These are phyloP conservation scores for Nothura maculosa DNA, from an alignment of 2,797 vertebrate genomes.

Conservation along the genomic window DNA sequence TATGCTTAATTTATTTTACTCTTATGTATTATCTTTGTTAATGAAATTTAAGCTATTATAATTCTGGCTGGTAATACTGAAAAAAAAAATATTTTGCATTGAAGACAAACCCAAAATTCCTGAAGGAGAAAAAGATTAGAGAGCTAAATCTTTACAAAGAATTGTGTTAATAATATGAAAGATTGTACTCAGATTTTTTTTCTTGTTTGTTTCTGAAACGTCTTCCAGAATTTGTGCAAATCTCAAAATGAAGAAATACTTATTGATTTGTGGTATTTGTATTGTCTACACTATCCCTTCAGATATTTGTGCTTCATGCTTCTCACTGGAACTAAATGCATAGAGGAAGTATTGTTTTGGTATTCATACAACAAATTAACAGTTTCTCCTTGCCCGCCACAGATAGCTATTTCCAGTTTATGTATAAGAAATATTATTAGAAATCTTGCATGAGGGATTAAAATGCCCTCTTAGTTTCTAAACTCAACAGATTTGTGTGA, in stretches of 20 bases:
- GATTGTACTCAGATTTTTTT: fast-evolving
- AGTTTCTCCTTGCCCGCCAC: background rate
- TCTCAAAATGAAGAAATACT: background rate
- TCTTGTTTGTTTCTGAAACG: background rate
- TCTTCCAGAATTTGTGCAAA: background rate
- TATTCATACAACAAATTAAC: background rate
- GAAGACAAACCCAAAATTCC: background rate
- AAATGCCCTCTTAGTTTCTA: background rate
- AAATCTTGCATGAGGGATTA: background rate
- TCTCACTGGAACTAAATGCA: background rate
- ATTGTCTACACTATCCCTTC: background rate
- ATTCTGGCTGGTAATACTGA: background rate
- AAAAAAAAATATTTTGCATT: background rate
- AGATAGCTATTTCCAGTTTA: background rate
- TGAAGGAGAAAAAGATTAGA: background rate
- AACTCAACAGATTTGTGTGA: background rate
- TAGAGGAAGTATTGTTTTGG: background rate
- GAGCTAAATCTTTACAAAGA: background rate
- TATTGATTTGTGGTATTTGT: background rate
- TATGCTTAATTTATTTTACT: background rate
- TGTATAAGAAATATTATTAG: background rate
- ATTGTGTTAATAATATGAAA: background rate
- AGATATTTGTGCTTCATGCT: background rate
- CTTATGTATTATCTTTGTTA: background rate
- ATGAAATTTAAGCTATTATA: background rate